A percentile compares a stretch with the other conserved stretches of the same genome.
Evolutionary conservation across 2,113 vertebrate species (phyloP).

Genomic region (Ammodramus savannarum): DNA sequence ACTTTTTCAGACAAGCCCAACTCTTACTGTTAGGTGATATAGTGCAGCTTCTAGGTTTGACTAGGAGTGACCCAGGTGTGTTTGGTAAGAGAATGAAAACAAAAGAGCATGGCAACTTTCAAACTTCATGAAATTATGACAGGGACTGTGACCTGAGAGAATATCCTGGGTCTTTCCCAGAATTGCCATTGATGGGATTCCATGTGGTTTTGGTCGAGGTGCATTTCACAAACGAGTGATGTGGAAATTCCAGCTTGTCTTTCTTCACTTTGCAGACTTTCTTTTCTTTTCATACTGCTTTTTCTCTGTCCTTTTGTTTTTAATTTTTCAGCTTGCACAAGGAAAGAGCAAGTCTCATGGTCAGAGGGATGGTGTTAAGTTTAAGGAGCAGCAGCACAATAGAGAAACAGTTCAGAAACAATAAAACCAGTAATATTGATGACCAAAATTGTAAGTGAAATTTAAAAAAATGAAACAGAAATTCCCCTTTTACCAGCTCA

Average conservation of each 20-base stretch:
- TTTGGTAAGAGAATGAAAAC: not conserved
- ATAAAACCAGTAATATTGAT: not conserved
- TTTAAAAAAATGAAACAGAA: conserved; percentile 18
- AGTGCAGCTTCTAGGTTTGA: not conserved
- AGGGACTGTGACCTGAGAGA: not conserved
- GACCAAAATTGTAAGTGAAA: conserved; percentile 16
- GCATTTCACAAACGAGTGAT: not conserved
- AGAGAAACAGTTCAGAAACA: not conserved
- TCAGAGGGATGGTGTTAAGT: not conserved
- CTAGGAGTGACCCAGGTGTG: not conserved
- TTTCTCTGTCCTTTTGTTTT: not conserved
- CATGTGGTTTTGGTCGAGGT: fast-evolving
- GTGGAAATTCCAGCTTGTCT: not conserved
- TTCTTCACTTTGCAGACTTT: not conserved
- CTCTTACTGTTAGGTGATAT: fast-evolving
- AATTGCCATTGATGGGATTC: not conserved
- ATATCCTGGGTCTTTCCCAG: not conserved
- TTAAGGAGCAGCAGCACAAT: not conserved
- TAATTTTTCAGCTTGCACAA: not conserved
- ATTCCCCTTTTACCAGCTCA: not conserved
- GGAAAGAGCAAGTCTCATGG: not conserved
- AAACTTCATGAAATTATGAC: not conserved
- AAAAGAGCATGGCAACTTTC: not conserved
- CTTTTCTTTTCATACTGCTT: not conserved
- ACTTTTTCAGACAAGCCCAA: not conserved